phyloP scores from a whole-genome alignment of 2,888 invertebrate genomes.

The Rutpela maculata region DNA sequence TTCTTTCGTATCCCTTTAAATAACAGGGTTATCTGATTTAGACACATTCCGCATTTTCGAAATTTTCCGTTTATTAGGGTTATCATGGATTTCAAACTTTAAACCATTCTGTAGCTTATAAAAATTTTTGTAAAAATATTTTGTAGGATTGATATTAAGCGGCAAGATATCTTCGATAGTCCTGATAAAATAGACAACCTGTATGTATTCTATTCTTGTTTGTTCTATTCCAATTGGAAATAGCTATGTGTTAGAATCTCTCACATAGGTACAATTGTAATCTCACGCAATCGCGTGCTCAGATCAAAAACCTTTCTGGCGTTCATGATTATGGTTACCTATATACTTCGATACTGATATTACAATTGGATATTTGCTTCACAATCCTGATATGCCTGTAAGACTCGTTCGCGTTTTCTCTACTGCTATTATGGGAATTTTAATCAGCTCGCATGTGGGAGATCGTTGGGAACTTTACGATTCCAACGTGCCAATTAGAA shows the following conservation, averaged over 20 bases:
- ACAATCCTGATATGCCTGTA: slow-evolving; percentile 1
- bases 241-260: neutral
- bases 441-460: slow-evolving; percentile 26
- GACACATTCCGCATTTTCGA: no score
- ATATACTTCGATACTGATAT: slow-evolving; percentile 8
- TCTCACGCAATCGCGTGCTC: neutral
- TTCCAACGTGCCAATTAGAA: slow-evolving; percentile 18
- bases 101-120: no score
- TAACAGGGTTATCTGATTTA: no score
- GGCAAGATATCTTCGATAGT: no score
- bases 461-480: slow-evolving; percentile 14
- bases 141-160: no score
- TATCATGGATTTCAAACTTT: no score
- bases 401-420: slow-evolving; percentile 20
- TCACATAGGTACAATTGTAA: neutral
- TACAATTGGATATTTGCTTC: slow-evolving; percentile 12
- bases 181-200: no score
- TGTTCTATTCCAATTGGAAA: no score
- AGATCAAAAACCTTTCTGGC: neutral
- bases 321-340: slow-evolving; percentile 10
- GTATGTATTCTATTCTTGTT: no score
- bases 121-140: no score
- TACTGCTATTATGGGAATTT: slow-evolving; percentile 10
- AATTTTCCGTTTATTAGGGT: no score
- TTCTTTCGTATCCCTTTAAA: no score